Conservation (phyloP, 2,113 vertebrate genomes). For the Steatornis caripensis region DNA sequence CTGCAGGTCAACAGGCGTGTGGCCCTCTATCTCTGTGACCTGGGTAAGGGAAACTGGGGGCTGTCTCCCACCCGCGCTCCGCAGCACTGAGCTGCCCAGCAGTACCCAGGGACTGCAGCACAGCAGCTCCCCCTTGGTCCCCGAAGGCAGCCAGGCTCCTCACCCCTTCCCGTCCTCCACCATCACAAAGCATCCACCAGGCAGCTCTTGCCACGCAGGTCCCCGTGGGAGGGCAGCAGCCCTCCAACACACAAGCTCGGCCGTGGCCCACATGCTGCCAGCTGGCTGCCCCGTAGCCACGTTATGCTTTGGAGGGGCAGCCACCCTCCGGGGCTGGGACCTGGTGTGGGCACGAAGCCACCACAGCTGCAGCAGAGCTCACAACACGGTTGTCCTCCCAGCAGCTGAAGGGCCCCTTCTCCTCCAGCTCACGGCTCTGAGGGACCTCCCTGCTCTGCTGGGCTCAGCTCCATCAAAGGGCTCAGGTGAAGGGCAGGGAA, state of each 20-base stretch:
- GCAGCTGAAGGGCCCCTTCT: background rate
- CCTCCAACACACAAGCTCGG: background rate
- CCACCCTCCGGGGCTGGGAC: background rate
- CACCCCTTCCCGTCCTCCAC: background rate
- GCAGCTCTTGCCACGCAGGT: background rate
- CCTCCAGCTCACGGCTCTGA: background rate
- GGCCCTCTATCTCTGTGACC: conserved; percentile 80
- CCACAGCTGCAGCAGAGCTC: background rate
- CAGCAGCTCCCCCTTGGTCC: background rate
- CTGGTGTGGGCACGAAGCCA: background rate
- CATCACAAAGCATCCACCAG: background rate
- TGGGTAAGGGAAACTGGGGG: conserved; percentile 73
- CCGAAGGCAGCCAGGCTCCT: background rate
- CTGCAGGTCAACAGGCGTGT: conserved; percentile 81
- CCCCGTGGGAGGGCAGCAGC: background rate
- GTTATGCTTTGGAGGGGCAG: rapidly evolving
- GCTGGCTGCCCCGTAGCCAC: background rate
- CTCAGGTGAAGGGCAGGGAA: background rate
- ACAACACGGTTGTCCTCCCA: background rate
- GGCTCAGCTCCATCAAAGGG: background rate
- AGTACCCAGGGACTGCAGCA: too few species aligned
- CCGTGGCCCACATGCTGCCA: background rate
- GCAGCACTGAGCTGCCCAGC: background rate
- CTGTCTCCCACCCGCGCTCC: background rate
- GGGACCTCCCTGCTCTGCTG: background rate